Evolutionary conservation across 2,888 invertebrate genomes (phyloP), one percentile per base, ranked within the genome.

Genomic region (Ecliptopera silaceata): DNA sequence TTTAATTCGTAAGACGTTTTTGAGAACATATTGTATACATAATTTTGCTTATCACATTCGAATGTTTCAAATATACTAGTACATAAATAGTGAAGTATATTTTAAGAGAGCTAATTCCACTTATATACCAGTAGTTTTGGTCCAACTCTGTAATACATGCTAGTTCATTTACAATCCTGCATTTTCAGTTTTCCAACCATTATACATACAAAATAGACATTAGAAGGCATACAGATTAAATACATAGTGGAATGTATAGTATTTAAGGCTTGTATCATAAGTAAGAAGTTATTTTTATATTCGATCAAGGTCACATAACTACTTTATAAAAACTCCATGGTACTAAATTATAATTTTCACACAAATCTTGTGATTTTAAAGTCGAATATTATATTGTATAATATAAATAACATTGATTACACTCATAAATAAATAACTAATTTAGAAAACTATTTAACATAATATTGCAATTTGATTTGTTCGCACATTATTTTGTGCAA

Each of bases 241-340:
- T 87, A 88, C 84, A 84, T 46, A 83, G 75, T 90, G 90, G 90
- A 90, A 90, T 90, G 90, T 90, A 85, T 79, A 86, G 79, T 80
- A 73, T 67, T 70, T 79, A 89, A 89, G 88, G 89, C 88, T 80
- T 81, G 79, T 70, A 71, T 90, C 88, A 88, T 90, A 90, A 90
- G 88, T 83, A 77, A 77, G 74, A 83, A 77, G 76, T 78, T 76
- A 41, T 11, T 41, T 11, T 11, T 47, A 59, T 61, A 42, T 36
- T 50, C 18, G 42, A 44, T 55, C 22, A 39, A 43, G 43, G 17
- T 43, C 20, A 36, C 43, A 31, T 31, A 31, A 18, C 48, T 36
- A 17, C 1, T 34, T 42, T 4, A 1, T 47, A 3, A 22, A 42
- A 38, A 17, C 17, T 26, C n/a, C 18, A 36, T 10, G 12, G 26